Evolutionary conservation across 1,140 invertebrate species (phyloP), one percentile per base, ranked within the genome.

Genomic region (Pogonomyrmex barbatus): DNA sequence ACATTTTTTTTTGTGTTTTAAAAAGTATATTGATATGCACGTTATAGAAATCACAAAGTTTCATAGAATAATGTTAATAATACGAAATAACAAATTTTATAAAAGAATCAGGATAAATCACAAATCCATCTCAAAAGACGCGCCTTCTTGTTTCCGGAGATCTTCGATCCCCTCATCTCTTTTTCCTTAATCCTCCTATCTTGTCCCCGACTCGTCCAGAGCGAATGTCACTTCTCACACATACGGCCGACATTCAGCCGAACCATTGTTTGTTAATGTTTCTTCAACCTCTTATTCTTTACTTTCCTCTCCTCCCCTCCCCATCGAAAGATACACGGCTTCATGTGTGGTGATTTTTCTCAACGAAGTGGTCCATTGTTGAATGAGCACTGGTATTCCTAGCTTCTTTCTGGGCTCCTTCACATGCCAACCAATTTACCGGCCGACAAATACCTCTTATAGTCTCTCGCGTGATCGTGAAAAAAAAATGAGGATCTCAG

Each of bases 251-350:
- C n/a, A n/a, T n/a, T n/a, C 90, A 83, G 42, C 85, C 86, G 70
- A 84, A 88, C 90, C 92, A 93, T 94, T 92, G 93, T 94, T 94
- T 94, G 93, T 94, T 92, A 94, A 94, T 93, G 91, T 89, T 68
- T 56, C 67, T 54, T 39, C 36, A 10, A 33, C 56, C 62, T 62
- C 78, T 47, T 62, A 24, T 24, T 24, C 24, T 24, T 24, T 24
- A 24, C 45, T 50, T 33, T 50, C 42, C 30, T 85, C 45, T 70
- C 17, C 58, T 73, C 68, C 52, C 76, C 60, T 79, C 52, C 70
- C 60, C 67, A 36, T 70, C 77, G 50, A 86, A 87, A 68, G 81
- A 91, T 86, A 67, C 70, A 76, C 33, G 70, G 70, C 90, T 76
- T 91, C 90, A 90, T 92, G 92, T 93, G 92, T 87, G 92, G 91